phyloP scores from a whole-genome alignment of 1,140 invertebrate genomes.

The Trachelipus rathkii region DNA sequence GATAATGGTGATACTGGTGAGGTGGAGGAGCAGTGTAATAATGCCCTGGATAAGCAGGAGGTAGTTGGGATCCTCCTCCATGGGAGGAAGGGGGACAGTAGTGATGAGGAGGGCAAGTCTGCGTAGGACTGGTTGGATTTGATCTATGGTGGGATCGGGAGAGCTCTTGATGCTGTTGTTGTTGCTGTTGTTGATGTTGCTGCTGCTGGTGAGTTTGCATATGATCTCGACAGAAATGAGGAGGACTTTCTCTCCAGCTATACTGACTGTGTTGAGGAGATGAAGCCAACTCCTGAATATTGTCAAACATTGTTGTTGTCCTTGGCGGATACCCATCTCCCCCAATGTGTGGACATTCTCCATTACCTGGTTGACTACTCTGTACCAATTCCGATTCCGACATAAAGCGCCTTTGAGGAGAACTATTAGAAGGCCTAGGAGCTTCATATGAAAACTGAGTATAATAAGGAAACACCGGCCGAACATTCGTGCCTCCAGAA shows the following conservation, averaged over 20 bases:
- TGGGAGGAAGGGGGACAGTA: conserved; percentile 35
- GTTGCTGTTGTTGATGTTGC: conserved; percentile 47
- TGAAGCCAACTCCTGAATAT: conserved; percentile 69
- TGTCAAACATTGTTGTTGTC: conserved; percentile 49
- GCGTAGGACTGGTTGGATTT: conserved; percentile 68
- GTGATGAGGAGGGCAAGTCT: conserved; percentile 38
- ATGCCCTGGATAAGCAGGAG: conserved; percentile 33
- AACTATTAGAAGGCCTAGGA: conserved; percentile 42
- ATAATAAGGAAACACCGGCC: conserved; percentile 45
- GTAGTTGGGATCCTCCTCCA: conserved; percentile 26
- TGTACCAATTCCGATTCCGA: conserved; percentile 51
- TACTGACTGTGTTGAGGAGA: conserved; percentile 77
- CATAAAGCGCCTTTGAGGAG: conserved; percentile 71
- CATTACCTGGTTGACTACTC: conserved; percentile 20
- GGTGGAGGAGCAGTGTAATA: conserved; percentile 35
- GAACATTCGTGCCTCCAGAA: conserved; percentile 49
- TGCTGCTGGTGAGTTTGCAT: conserved; percentile 38
- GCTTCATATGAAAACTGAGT: conserved; percentile 44
- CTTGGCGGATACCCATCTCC: conserved; percentile 24
- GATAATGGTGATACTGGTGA: conserved; percentile 34
- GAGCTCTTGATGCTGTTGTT: conserved; percentile 49
- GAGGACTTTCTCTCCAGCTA: conserved; percentile 74
- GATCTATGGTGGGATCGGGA: conserved; percentile 56
- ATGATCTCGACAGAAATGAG: conserved; percentile 46
- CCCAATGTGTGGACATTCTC: neutral